Evolutionary conservation across 2,113 vertebrate genomes (phyloP), one percentile per base, ranked within the genome.

Genomic region (Anhinga anhinga): DNA sequence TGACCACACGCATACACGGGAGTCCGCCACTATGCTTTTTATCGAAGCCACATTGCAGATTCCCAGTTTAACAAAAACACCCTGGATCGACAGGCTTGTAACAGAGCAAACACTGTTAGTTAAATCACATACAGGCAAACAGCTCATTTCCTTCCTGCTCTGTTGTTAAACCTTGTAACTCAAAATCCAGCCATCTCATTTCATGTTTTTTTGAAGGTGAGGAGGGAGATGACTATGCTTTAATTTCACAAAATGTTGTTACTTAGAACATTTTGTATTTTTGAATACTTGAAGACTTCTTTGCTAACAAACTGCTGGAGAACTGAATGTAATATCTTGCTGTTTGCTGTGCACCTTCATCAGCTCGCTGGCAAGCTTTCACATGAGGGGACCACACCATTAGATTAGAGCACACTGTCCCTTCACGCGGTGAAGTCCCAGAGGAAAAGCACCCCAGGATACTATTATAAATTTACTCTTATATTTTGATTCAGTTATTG

Each of bases 1-100:
- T 50, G 70, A n/a, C 59, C 5, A 8, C 66, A 42, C 38, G 29
- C 36, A 20, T 27, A 32, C 18, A 50, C 0, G 0, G 13, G 65
- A 55, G 15, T 32, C 45, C 84, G 72, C 30, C 1, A 0, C 62
- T 81, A 1, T 30, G 29, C 13, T 53, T 93, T 93, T 89, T 71
- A 77, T 55, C 55, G 72, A 91, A 84, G 42, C 40, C 50, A 50
- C 42, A 8, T 87, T 89, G 74, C 0, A 2, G 70, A 82, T 62
- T 70, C 45, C 34, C 25, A 13, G 11, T 82, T 86, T 42, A 66
- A 84, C 55, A 91, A 55, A 67, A 80, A 10, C 38, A 38, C 26
- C 12, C 74, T 63, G n/a, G 27, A 47, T 45, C 5, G 13, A 34
- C 49, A 40, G 50, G 34, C 50, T 70, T 3, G 1, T 70, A 86